Conservation (phyloP, 2,797 vertebrate genomes). For the Platyrinchus mystaceus region DNA sequence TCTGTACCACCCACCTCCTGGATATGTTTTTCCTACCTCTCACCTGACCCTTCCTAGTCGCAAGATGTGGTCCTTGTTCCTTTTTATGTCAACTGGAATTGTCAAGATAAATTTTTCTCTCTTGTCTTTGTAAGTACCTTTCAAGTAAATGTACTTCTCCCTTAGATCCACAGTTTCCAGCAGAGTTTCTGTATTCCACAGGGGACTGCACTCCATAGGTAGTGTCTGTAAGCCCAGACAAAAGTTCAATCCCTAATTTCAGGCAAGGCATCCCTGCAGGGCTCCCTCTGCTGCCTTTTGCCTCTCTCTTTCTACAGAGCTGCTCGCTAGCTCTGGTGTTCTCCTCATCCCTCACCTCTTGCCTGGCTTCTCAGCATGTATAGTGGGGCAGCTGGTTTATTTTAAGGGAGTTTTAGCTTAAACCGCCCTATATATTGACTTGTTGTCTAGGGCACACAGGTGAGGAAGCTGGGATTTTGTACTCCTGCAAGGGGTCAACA, state of each 20-base stretch:
- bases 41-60: neutral
- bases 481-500: neutral
- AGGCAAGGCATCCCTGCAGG: neutral
- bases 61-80: neutral
- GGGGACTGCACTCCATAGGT: neutral
- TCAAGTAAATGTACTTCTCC: neutral
- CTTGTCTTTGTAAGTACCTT: neutral
- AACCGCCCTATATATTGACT: neutral
- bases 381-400: neutral
- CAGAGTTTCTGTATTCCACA: neutral
- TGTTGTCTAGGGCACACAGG: neutral
- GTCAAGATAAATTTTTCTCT: neutral
- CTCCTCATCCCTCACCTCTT: neutral
- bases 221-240: neutral
- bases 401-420: neutral
- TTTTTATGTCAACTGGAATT: neutral
- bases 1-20: neutral
- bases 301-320: neutral
- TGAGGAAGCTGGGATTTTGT: neutral
- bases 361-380: neutral
- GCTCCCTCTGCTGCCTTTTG: neutral
- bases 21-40: neutral
- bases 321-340: neutral
- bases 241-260: neutral
- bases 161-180: neutral